Percentiles rank a stretch among this genome's conserved stretches.
Evolutionary conservation across 2,797 vertebrate species (phyloP).

Genomic region (Presbytis comata): DNA sequence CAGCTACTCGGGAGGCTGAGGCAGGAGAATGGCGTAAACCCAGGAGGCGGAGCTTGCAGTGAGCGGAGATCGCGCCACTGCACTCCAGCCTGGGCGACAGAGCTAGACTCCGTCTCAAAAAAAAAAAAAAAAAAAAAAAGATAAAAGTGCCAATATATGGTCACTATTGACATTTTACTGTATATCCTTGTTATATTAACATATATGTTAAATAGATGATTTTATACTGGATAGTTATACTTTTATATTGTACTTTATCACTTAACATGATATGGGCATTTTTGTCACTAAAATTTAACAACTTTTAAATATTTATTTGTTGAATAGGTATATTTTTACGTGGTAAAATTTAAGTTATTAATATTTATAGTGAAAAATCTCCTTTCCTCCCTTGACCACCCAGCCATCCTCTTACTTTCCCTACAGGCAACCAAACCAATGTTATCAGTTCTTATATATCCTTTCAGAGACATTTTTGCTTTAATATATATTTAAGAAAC

Average conservation of each 20-base stretch:
- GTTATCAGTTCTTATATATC: not conserved
- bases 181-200: not conserved
- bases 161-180: not conserved
- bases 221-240: constrained; percentile 19
- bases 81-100: too few relatives aligned
- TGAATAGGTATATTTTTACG: not conserved
- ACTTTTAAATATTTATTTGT: constrained; percentile 21
- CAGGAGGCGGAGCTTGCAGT: too few relatives aligned
- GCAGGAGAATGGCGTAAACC: too few relatives aligned
- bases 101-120: too few relatives aligned
- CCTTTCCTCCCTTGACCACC: not conserved
- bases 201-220: not conserved
- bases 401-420: not conserved
- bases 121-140: not conserved
- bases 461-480: not conserved
- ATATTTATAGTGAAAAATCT: not conserved
- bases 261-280: constrained; percentile 6
- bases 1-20: too few relatives aligned
- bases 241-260: not conserved
- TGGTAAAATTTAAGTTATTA: not conserved
- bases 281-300: constrained; percentile 34
- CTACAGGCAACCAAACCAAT: not conserved
- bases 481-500: not conserved
- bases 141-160: not conserved
- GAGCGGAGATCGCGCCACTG: too few relatives aligned